Conservation (phyloP, 2,888 invertebrate genomes). For the Phengaris alcon region DNA sequence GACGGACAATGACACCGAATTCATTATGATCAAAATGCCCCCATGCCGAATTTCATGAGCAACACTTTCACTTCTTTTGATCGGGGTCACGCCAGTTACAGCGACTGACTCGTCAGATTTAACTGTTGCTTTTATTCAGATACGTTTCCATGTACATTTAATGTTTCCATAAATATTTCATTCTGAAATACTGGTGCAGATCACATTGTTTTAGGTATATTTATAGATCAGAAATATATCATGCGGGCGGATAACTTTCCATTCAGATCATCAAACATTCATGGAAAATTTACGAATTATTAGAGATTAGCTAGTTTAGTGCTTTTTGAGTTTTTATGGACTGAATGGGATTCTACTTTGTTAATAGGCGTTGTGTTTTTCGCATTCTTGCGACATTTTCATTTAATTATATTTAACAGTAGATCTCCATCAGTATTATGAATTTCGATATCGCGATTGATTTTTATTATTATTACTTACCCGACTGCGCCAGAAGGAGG, state of each 20-base stretch:
- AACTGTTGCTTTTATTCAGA: not conserved
- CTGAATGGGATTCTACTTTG: not conserved
- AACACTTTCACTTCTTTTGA: constrained; percentile 44
- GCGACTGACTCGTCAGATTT: not conserved
- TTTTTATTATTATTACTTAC: not conserved
- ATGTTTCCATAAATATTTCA: not conserved
- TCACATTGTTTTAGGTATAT: constrained; percentile 18
- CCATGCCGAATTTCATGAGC: constrained; percentile 44
- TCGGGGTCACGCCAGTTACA: constrained; percentile 35
- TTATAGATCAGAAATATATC: constrained; percentile 24
- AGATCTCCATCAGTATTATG: not conserved
- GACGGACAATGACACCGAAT: constrained; percentile 50
- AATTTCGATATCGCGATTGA: not conserved
- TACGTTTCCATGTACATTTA: no score
- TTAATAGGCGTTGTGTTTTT: not conserved
- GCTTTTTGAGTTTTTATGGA: not conserved
- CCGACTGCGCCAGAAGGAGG: no score
- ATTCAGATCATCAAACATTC: constrained; percentile 15
- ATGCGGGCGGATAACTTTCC: constrained; percentile 20
- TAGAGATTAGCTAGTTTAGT: constrained; percentile 13
- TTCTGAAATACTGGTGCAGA: not conserved
- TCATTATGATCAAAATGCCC: constrained; percentile 50
- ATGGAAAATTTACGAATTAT: constrained; percentile 9
- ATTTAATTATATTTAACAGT: not conserved
- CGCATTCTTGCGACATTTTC: not conserved